Percentiles rank a stretch among this genome's conserved stretches.
Evolutionary conservation across 2,888 invertebrate genomes (phyloP).

Genomic region (Heliconius aoede): DNA sequence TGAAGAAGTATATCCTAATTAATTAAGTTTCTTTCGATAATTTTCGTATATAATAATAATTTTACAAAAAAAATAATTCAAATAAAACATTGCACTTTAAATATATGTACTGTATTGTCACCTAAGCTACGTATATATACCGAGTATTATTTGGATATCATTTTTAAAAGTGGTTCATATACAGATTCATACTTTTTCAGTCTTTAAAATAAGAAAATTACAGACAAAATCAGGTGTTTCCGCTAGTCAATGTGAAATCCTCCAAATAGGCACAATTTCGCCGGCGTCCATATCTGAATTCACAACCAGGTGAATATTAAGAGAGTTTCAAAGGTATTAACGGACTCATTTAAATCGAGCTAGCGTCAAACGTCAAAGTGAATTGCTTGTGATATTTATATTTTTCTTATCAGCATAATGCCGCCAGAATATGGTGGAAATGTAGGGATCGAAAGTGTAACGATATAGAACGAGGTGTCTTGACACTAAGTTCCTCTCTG

Average conservation of each 20-base stretch:
- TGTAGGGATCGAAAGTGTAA: too few species aligned
- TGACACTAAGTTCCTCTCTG: too few species aligned
- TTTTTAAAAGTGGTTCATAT: too few species aligned
- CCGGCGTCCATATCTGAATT: slow-evolving; percentile 18
- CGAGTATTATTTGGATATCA: too few species aligned
- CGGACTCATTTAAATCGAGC: slow-evolving; percentile 36
- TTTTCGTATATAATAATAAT: background rate
- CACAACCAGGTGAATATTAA: slow-evolving; percentile 31
- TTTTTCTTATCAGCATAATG: background rate
- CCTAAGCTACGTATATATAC: too few species aligned
- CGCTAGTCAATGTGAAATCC: background rate
- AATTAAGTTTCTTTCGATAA: background rate
- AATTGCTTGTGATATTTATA: slow-evolving; percentile 6
- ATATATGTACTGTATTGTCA: background rate
- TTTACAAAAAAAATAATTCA: background rate
- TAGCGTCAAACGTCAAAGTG: slow-evolving; percentile 38
- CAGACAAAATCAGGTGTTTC: too few species aligned
- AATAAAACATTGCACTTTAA: background rate
- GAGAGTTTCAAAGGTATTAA: slow-evolving; percentile 34
- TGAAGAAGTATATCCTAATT: background rate
- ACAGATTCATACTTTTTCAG: too few species aligned
- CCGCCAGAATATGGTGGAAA: too few species aligned
- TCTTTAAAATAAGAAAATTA: too few species aligned
- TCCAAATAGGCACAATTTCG: slow-evolving; percentile 16
- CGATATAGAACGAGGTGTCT: too few species aligned